phyloP scores from a whole-genome alignment of 2,888 invertebrate species.

The Chymomyza fuscimana region DNA sequence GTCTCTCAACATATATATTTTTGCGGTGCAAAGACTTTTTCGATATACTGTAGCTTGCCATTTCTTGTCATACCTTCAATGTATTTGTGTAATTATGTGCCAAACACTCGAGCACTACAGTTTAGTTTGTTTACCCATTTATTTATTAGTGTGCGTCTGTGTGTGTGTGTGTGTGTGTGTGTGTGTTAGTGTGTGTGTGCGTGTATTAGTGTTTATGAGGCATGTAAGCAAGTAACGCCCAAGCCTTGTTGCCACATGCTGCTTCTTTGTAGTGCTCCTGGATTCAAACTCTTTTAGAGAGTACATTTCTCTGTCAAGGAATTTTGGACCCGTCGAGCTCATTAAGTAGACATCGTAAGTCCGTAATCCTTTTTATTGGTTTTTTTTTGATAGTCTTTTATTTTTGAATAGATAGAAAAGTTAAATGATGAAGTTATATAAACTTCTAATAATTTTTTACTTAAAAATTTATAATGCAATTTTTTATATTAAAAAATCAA shows the following conservation, averaged over 20 bases:
- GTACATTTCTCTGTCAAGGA: background rate
- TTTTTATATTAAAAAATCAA: too few relatives aligned
- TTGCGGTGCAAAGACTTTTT: too few relatives aligned
- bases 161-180: background rate
- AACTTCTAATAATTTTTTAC: too few relatives aligned
- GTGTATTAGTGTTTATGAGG: slow-evolving; percentile 1
- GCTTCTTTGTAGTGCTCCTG: background rate
- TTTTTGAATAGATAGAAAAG: too few relatives aligned
- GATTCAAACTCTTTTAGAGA: background rate
- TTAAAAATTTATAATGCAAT: too few relatives aligned
- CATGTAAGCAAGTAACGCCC: background rate
- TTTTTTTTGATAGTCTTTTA: too few relatives aligned
- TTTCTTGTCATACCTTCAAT: background rate
- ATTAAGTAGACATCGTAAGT: too few relatives aligned
- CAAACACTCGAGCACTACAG: background rate
- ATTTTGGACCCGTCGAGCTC: background rate
- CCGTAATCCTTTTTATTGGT: too few relatives aligned
- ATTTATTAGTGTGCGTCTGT: background rate
- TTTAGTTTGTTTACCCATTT: slow-evolving; percentile 3
- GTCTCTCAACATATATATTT: too few relatives aligned
- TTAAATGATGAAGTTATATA: too few relatives aligned
- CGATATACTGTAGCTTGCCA: background rate
- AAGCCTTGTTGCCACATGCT: background rate
- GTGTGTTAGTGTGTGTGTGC: background rate
- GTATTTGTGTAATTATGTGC: slow-evolving; percentile 4